phyloP scores from a whole-genome alignment of 2,797 vertebrate species.

The Girardinus metallicus region DNA sequence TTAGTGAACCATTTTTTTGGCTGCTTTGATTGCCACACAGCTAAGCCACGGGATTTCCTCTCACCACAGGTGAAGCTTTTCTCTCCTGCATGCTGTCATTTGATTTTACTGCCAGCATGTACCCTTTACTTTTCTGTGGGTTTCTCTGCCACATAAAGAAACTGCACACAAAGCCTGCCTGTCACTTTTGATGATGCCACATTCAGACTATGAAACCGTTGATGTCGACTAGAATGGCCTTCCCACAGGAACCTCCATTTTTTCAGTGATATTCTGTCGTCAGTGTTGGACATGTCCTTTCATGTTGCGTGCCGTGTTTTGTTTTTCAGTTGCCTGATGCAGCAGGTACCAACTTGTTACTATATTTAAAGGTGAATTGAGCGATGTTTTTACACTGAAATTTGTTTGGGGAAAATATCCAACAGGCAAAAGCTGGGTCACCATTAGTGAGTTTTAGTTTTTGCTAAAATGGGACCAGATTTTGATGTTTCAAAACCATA shows the following conservation, averaged over 20 bases:
- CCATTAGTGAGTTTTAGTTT: neutral
- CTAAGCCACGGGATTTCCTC: slow-evolving; percentile 34
- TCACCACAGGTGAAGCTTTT: slow-evolving; percentile 33
- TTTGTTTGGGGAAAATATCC: neutral
- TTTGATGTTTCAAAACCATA: neutral
- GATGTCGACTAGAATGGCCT: slow-evolving; percentile 25
- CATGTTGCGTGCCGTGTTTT: slow-evolving; percentile 2
- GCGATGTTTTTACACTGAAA: neutral
- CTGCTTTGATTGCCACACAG: slow-evolving; percentile 38
- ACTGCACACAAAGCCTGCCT: slow-evolving; percentile 23
- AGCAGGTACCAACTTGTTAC: neutral
- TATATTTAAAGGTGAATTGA: neutral
- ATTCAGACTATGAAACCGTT: slow-evolving; percentile 17
- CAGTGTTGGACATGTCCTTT: slow-evolving; percentile 18
- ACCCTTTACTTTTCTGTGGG: slow-evolving; percentile 33
- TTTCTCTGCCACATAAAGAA: slow-evolving; percentile 27
- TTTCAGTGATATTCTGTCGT: slow-evolving; percentile 22
- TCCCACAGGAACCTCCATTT: slow-evolving; percentile 31
- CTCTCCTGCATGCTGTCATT: slow-evolving; percentile 42
- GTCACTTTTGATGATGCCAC: slow-evolving; percentile 24
- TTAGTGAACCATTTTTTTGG: slow-evolving; percentile 38
- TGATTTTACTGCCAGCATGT: slow-evolving; percentile 35
- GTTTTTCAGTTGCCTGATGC: slow-evolving; percentile 3
- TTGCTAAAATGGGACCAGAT: neutral
- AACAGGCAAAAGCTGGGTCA: neutral